Evolutionary conservation across 2,888 invertebrate species (phyloP), one percentile per base, ranked within the genome.

Genomic region (Hesperia comma): DNA sequence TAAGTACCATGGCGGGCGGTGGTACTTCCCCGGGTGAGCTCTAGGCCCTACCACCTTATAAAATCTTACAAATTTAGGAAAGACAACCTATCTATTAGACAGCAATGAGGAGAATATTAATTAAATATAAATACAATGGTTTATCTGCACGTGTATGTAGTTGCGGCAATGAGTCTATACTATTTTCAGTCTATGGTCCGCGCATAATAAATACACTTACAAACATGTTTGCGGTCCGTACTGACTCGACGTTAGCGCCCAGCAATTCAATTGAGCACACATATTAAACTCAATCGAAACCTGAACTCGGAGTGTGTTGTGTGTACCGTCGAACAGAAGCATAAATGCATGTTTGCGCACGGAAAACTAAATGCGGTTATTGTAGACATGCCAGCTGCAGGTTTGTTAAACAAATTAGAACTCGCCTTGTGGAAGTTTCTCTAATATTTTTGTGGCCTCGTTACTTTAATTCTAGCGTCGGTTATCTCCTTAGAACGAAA

Each of bases 221-320:
- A 19, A 51, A 51, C 58, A 43, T 58, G 58, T 58, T 58, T 14
- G 51, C 21, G 12, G 43, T 15, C 43, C 43, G 58, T 43, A 58
- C 43, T 58, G 15, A 58, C 26, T 43, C 58, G 32, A 43, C 26
- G 43, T 26, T 21, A n/a, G 41, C 37, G 37, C 56, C 43, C 58
- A 40, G 43, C 58, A 41, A 58, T 58, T 58, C 58, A 58, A 58
- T 58, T 41, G 58, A 58, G 21, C 43, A 58, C 58, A 58, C 58
- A 58, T 43, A 43, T 43, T 58, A 58, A 57, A 58, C 58, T 43
- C 41, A 58, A 57, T 57, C 56, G 41, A 41, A 41, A n/a, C 33
- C 40, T 41, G 41, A 17, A 46, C 15, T 41, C 17, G 43, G 55
- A 17, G 37, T 56, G 55, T 56, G 21, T 53, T 26, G 26, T 61